Percentiles rank a stretch among this genome's conserved stretches.
Evolutionary conservation across 1,140 invertebrate genomes (phyloP).

Genomic region (Arion vulgaris): DNA sequence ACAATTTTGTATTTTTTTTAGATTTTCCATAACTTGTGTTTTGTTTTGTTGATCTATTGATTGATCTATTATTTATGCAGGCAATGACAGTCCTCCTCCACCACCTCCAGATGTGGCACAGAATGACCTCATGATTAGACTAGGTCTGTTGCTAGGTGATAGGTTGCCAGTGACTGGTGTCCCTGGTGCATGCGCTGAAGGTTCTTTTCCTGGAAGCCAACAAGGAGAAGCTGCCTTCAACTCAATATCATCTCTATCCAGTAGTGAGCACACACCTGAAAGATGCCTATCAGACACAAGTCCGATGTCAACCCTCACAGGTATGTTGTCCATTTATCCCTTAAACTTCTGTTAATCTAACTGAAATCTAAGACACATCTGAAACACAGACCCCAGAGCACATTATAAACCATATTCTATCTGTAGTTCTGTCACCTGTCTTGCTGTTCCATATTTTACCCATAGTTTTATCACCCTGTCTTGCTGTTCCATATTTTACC

Average conservation of each 20-base stretch:
- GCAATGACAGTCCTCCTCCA: slow-evolving; percentile 63
- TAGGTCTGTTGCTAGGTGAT: slow-evolving; percentile 87
- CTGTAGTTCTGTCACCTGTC: too few relatives aligned
- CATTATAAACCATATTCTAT: too few relatives aligned
- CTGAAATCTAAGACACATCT: too few relatives aligned
- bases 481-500: too few relatives aligned
- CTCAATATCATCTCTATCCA: slow-evolving; percentile 82
- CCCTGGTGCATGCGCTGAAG: slow-evolving; percentile 10
- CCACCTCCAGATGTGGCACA: slow-evolving; percentile 72
- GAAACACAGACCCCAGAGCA: too few relatives aligned
- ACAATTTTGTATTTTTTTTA: too few relatives aligned
- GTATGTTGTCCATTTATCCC: too few relatives aligned
- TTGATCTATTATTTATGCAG: slow-evolving; percentile 32
- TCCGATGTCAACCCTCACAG: slow-evolving; percentile 89
- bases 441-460: too few relatives aligned
- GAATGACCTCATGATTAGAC: slow-evolving; percentile 87
- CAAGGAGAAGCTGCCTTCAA: slow-evolving; percentile 73
- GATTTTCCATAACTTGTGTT: too few relatives aligned
- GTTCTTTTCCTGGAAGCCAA: not conserved
- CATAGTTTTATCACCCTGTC: too few relatives aligned
- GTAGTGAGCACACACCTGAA: slow-evolving; percentile 80
- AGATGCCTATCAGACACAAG: slow-evolving; percentile 84
- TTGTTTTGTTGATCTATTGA: too few relatives aligned
- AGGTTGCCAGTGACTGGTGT: slow-evolving; percentile 27
- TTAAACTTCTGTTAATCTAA: too few relatives aligned